Evolutionary conservation across 2,888 invertebrate species (phyloP).

Genomic region (Bellardia pandia): DNA sequence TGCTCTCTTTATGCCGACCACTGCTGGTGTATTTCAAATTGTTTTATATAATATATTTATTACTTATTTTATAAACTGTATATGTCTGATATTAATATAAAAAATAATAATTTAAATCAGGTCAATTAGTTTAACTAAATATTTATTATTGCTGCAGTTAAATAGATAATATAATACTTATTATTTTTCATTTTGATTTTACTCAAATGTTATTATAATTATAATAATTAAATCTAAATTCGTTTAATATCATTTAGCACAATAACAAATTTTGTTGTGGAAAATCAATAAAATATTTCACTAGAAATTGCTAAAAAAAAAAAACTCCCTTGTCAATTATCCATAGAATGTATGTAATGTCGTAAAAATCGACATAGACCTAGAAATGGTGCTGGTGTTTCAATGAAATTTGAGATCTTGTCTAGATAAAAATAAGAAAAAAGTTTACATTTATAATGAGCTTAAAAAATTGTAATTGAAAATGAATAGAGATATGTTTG

Average conservation of each 20-base stretch:
- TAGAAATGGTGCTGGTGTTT: slow-evolving; percentile 5
- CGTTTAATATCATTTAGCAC: slow-evolving; percentile 25
- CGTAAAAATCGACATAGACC: background rate
- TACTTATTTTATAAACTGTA: background rate
- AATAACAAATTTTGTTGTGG: slow-evolving; percentile 5
- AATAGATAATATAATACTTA: slow-evolving; percentile 14
- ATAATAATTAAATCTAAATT: slow-evolving; percentile 37
- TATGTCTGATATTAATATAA: background rate
- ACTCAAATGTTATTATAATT: slow-evolving; percentile 1
- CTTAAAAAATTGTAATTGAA: background rate
- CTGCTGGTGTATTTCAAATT: no score
- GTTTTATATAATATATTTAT: no score
- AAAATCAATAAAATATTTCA: slow-evolving; percentile 23
- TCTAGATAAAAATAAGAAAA: slow-evolving; percentile 3
- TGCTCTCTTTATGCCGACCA: no score
- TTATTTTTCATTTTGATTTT: background rate
- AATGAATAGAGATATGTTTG: slow-evolving; percentile 16
- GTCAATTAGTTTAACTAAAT: slow-evolving; percentile 20
- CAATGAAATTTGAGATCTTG: slow-evolving; percentile 48
- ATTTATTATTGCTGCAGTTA: slow-evolving; percentile 1
- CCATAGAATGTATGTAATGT: background rate
- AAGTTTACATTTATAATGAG: slow-evolving; percentile 51
- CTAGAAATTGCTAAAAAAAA: slow-evolving; percentile 7
- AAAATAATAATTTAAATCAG: background rate
- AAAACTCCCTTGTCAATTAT: slow-evolving; percentile 2